phyloP scores from a whole-genome alignment of 2,113 vertebrate species.

The Centropristis striata region DNA sequence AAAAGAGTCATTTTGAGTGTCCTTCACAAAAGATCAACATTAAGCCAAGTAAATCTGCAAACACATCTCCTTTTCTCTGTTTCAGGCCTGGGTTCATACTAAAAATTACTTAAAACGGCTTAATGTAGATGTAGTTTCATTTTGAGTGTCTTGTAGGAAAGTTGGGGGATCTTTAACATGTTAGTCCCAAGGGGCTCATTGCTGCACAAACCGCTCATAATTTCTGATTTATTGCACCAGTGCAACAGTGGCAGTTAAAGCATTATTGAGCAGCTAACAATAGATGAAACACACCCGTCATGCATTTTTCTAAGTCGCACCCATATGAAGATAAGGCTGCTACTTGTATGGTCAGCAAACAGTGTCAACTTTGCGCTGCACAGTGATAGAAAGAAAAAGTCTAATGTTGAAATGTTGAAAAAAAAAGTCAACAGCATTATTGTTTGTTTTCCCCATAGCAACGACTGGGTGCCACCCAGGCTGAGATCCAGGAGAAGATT shows the following conservation, averaged over 20 bases:
- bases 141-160: too few species aligned
- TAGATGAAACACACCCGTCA: conserved; percentile 10
- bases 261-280: conserved; percentile 10
- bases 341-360: background rate
- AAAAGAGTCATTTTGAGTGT: too few species aligned
- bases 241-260: conserved; percentile 8
- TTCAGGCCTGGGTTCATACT: too few species aligned
- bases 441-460: conserved; percentile 72
- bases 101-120: too few species aligned
- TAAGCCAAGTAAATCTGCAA: too few species aligned
- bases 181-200: too few species aligned
- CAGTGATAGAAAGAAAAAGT: background rate
- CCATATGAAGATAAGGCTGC: conserved; percentile 9
- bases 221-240: background rate
- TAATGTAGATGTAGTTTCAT: too few species aligned
- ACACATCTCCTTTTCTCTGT: too few species aligned
- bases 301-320: conserved; percentile 36
- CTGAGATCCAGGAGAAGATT: conserved; percentile 88
- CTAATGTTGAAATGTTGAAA: background rate
- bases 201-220: too few species aligned
- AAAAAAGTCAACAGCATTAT: background rate
- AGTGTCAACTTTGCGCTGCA: background rate
- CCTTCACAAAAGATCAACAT: too few species aligned
- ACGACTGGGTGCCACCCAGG: conserved; percentile 86
- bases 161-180: too few species aligned